A percentile compares a stretch with the other conserved stretches of the same genome.
Evolutionary conservation across 2,797 vertebrate species (phyloP).

Genomic region (Nyctibius grandis): DNA sequence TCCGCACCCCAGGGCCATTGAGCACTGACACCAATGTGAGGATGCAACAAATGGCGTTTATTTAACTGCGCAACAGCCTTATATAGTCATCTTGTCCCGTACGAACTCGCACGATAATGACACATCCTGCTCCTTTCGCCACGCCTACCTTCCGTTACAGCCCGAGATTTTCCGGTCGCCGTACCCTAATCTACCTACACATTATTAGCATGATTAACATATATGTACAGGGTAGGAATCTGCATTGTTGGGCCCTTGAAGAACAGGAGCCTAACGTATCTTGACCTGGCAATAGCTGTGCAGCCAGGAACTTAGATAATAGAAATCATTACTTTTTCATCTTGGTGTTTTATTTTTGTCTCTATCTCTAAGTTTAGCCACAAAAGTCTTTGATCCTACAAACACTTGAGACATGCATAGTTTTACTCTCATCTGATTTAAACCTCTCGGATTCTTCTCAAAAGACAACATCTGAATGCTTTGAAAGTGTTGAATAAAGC

Average conservation of each 20-base stretch:
- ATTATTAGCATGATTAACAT: neutral
- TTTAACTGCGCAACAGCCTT: too few species aligned
- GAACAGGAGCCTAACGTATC: neutral
- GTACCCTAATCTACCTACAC: too few species aligned
- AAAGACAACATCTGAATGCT: neutral
- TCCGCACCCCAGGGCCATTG: too few species aligned
- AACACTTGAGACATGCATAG: neutral
- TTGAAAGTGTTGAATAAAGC: neutral
- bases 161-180: too few species aligned
- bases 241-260: fast-evolving
- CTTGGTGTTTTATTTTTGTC: neutral
- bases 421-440: neutral
- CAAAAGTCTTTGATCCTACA: neutral
- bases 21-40: too few species aligned
- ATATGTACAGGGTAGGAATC: neutral
- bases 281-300: neutral
- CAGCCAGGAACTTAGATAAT: neutral
- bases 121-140: too few species aligned
- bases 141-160: too few species aligned
- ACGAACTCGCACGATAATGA: too few species aligned
- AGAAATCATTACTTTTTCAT: neutral
- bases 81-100: too few species aligned
- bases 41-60: too few species aligned
- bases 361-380: neutral
- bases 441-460: neutral